phyloP scores from a whole-genome alignment of 2,888 invertebrate species.

The Campoletis raptor region DNA sequence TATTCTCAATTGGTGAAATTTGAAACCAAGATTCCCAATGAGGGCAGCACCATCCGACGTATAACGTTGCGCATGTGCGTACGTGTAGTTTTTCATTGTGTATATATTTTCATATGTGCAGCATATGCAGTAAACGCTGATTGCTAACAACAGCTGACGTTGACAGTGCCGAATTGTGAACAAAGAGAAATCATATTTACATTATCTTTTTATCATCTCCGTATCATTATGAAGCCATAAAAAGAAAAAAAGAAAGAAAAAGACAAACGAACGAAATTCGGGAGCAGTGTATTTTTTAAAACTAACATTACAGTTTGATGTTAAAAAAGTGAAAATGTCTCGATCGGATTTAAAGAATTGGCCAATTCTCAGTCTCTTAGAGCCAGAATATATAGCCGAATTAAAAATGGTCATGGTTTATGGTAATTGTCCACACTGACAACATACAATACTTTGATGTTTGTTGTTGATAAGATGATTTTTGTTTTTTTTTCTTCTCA shows the following conservation, averaged over 20 bases:
- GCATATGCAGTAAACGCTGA: background rate
- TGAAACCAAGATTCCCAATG: background rate
- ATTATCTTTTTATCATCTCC: background rate
- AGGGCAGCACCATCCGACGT: background rate
- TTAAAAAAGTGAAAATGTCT: slow-evolving; percentile 73
- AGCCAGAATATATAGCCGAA: slow-evolving; percentile 85
- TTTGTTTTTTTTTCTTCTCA: background rate
- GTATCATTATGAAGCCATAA: background rate
- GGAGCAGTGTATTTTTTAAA: background rate
- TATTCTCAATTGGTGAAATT: background rate
- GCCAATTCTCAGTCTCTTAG: slow-evolving; percentile 87
- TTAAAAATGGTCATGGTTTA: slow-evolving; percentile 86
- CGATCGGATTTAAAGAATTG: slow-evolving; percentile 86
- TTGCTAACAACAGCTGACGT: slow-evolving; percentile 20
- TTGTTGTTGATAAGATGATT: background rate
- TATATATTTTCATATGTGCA: background rate
- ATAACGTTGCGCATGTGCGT: background rate
- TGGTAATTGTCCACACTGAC: slow-evolving; percentile 82
- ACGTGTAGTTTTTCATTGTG: background rate
- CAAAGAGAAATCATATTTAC: background rate
- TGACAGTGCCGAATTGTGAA: slow-evolving; percentile 27
- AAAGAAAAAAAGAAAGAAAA: background rate
- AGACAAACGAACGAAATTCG: background rate
- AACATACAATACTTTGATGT: slow-evolving; percentile 14
- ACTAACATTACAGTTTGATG: slow-evolving; percentile 1